Evolutionary conservation across 2,113 vertebrate species (phyloP), one percentile per base, ranked within the genome.

Genomic region (Hirundichthys speculiger): DNA sequence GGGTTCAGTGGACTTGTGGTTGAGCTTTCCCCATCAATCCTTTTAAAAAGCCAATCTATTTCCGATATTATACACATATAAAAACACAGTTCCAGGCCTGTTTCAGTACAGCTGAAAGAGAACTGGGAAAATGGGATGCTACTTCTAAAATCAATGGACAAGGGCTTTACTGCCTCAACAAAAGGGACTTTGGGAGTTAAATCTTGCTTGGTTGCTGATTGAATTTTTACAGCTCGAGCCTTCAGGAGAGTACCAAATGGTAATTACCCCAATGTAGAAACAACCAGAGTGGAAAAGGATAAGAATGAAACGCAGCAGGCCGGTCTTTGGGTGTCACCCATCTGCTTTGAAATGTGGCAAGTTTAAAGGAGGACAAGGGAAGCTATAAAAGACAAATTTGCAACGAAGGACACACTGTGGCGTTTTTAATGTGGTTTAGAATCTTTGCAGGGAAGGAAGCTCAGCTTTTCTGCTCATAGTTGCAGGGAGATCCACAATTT

Each of bases 181-280:
- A 83, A 84, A 77, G 87, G 89, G 86, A 82, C 65, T 77, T 75
- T 59, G 87, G 83, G 91, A 90, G 85, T 87, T 85, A 86, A 90
- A 90, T 90, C 75, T 81, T 79, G 67, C 86, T 86, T 45, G 77
- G 83, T 71, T 77, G 77, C 80, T 90, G 87, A 91, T 90, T 89
- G 86, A 89, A 88, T 34, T 89, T 92, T 89, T 86, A 90, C 86
- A 90, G 80, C 79, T 49, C 15, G 52, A 88, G 79, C 80, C 84
- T 81, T 86, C 72, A 71, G 84, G 79, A 89, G 88, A 88, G 82
- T 42, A 66, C 74, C 60, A 78, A 70, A 88, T 86, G 82, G 82
- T 89, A 89, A 92, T 91, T 91, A 91, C 84, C 86, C 78, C 74
- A 75, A 88, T 89, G 84, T 67, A 77, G 73, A 71, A 87, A 81